These are phyloP conservation scores for Emmelina monodactyla DNA, from an alignment of 2,888 invertebrate genomes.

Conservation along the genomic window DNA sequence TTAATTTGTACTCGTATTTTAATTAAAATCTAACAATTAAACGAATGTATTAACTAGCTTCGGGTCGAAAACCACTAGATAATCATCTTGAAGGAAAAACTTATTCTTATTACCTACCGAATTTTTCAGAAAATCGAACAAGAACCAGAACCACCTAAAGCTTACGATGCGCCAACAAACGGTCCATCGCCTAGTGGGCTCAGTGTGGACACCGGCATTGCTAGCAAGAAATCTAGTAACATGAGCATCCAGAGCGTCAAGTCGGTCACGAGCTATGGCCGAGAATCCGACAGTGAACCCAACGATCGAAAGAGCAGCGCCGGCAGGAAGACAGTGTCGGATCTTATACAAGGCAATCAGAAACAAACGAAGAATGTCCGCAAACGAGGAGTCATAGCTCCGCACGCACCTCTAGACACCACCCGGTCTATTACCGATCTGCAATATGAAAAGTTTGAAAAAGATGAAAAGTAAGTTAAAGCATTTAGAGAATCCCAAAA, in stretches of 20 bases:
- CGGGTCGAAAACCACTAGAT: too few relatives aligned
- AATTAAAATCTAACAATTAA: too few relatives aligned
- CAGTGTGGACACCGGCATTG: slow-evolving; percentile 20
- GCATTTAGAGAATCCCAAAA: too few relatives aligned
- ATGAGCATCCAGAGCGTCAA: slow-evolving; percentile 36
- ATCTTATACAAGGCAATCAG: slow-evolving; percentile 33
- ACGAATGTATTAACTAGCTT: too few relatives aligned
- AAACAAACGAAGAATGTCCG: slow-evolving; percentile 26
- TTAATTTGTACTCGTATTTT: too few relatives aligned
- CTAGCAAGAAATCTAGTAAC: slow-evolving; percentile 34
- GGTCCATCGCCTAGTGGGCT: slow-evolving; percentile 16
- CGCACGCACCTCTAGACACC: slow-evolving; percentile 48
- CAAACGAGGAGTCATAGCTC: slow-evolving; percentile 63
- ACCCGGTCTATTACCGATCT: slow-evolving; percentile 41
- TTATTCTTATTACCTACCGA: too few relatives aligned
- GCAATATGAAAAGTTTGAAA: slow-evolving; percentile 60
- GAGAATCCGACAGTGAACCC: slow-evolving; percentile 32
- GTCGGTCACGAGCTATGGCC: slow-evolving; percentile 22
- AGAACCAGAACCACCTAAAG: too few relatives aligned
- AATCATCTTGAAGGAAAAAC: too few relatives aligned
- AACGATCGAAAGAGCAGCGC: slow-evolving; percentile 32
- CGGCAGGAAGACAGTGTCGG: slow-evolving; percentile 42
- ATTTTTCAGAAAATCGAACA: too few relatives aligned
- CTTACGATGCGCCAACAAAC: slow-evolving; percentile 23
- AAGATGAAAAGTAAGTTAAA: slow-evolving; percentile 60